A percentile compares a stretch with the other conserved stretches of the same genome.
Evolutionary conservation across 1,140 invertebrate species (phyloP).

Genomic region (Heliconius eleuchia): DNA sequence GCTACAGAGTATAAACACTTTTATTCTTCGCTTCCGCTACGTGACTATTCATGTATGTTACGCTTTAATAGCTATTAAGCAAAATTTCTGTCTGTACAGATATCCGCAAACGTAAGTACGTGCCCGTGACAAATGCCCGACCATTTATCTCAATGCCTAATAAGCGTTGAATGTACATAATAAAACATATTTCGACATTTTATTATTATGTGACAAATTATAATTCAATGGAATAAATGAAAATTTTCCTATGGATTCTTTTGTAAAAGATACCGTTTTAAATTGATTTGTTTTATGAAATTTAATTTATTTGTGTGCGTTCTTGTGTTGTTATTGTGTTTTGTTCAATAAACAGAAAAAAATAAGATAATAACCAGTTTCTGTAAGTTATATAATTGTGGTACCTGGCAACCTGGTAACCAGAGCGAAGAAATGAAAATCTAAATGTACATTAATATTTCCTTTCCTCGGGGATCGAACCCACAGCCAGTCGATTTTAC

Average conservation of each 20-base stretch:
- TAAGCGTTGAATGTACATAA: slow-evolving; percentile 34
- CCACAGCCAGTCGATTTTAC: no score
- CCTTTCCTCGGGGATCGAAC: no score
- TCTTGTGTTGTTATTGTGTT: neutral
- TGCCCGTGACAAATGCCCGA: slow-evolving; percentile 38
- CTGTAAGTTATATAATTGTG: no score
- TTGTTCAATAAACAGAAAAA: no score
- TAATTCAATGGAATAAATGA: neutral
- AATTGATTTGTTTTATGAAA: neutral
- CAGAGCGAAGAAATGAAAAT: no score
- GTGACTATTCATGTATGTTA: slow-evolving; percentile 31
- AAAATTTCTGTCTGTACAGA: slow-evolving; percentile 35
- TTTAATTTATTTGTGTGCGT: neutral
- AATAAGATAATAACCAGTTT: no score
- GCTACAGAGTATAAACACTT: neutral
- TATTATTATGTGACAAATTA: slow-evolving; percentile 11
- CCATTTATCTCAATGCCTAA: slow-evolving; percentile 24
- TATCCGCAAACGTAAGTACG: slow-evolving; percentile 33
- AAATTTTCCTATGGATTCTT: neutral
- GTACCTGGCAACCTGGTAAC: no score
- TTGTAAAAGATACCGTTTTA: neutral
- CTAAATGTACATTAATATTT: no score
- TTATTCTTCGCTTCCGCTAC: slow-evolving; percentile 26
- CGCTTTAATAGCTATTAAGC: slow-evolving; percentile 24
- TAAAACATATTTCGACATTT: slow-evolving; percentile 17